These are phyloP conservation scores for Sitophilus oryzae DNA, from an alignment of 1,140 invertebrate species.

Conservation along the genomic window DNA sequence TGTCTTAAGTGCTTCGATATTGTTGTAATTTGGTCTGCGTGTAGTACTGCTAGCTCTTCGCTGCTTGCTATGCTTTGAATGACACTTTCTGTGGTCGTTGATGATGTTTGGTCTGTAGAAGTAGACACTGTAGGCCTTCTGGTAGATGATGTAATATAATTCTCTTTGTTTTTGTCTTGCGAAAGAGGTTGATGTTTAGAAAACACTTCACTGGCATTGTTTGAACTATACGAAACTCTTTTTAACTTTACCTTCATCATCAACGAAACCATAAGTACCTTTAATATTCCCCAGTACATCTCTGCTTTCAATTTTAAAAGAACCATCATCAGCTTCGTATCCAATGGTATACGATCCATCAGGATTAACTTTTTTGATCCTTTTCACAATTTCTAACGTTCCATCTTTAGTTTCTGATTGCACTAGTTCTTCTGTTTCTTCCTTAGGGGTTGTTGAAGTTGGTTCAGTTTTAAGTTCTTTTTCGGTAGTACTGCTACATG, in stretches of 20 bases:
- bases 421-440: slow-evolving; percentile 45
- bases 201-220: slow-evolving; percentile 51
- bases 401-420: slow-evolving; percentile 52
- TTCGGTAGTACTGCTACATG: no score
- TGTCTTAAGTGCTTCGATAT: slow-evolving; percentile 41
- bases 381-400: slow-evolving; percentile 61
- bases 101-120: slow-evolving; percentile 38
- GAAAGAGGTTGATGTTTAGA: slow-evolving; percentile 47
- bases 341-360: slow-evolving; percentile 82
- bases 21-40: slow-evolving; percentile 35
- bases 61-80: slow-evolving; percentile 57
- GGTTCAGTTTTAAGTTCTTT: no score
- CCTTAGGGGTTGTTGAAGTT: no score
- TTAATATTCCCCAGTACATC: slow-evolving; percentile 76
- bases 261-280: slow-evolving; percentile 80
- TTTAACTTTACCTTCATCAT: slow-evolving; percentile 74
- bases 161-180: slow-evolving; percentile 43
- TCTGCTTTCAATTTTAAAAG: slow-evolving; percentile 77
- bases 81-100: slow-evolving; percentile 47
- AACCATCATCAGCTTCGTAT: slow-evolving; percentile 77
- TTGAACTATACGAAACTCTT: slow-evolving; percentile 72
- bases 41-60: slow-evolving; percentile 42
- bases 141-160: slow-evolving; percentile 39
- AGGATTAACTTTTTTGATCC: slow-evolving; percentile 73
- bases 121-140: slow-evolving; percentile 38